A percentile compares a stretch with the other conserved stretches of the same genome.
phyloP scores from a whole-genome alignment of 2,113 vertebrate species.

The Mustela lutreola region DNA sequence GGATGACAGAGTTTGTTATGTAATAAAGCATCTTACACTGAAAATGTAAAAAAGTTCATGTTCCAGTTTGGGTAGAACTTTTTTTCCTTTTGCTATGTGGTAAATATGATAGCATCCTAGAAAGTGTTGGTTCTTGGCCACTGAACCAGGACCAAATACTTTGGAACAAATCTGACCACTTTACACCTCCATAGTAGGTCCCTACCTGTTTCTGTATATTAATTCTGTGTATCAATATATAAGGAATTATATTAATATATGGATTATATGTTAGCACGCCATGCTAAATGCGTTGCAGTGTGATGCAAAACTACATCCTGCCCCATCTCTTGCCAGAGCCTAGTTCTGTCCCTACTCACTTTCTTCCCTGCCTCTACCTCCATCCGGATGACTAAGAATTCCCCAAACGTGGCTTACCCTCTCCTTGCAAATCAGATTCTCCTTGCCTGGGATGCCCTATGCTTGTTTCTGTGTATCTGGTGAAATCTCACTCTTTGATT shows the following conservation, averaged over 20 bases:
- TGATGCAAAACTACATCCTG: conserved; percentile 2
- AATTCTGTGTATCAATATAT: not conserved
- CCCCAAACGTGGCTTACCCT: not conserved
- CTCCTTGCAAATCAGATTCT: not conserved
- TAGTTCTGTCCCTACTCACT: not conserved
- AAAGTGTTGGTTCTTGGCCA: not conserved
- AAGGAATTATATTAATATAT: not conserved
- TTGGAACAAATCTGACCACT: not conserved
- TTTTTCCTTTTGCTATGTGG: not conserved
- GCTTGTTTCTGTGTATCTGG: conserved; percentile 38
- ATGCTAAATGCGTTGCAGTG: not conserved
- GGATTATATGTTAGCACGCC: not conserved
- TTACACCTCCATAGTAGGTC: not conserved
- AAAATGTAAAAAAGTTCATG: not conserved
- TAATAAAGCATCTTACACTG: not conserved
- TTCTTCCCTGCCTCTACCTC: not conserved
- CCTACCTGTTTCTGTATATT: not conserved
- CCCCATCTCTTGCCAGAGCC: not conserved
- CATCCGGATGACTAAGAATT: not conserved
- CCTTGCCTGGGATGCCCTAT: not conserved
- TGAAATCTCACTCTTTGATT: not conserved
- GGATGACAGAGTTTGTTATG: not conserved
- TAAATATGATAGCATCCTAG: not conserved
- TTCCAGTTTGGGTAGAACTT: not conserved
- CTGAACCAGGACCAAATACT: not conserved